Base-by-base conservation (phyloP, 1,140 invertebrate genomes). In the Scaptodrosophila lebanonensis region DNA sequence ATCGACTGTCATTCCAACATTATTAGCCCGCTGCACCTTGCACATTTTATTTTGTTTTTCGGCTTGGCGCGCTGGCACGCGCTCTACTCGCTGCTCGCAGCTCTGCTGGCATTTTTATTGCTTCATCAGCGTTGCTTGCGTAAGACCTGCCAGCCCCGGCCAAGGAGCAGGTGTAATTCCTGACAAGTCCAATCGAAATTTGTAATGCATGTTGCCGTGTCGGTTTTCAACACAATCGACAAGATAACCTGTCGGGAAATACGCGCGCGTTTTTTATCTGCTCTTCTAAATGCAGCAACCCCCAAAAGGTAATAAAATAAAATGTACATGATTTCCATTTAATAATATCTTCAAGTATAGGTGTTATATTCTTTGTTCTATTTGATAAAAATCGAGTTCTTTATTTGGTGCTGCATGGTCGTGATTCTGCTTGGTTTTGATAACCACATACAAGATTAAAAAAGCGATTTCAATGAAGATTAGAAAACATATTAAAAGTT, bases 171-270 rank as follows among this genome's bases (percentile, higher is more conserved):
- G 73, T 79, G 73, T 67, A 75, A 75, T 42, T 62, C 32, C 56
- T 35, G 18, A 11, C 18, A 66, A 66, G 70, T 76, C 47, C 36
- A 62, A 56, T 44, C 57, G 45, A 76, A 76, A 76, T 76, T 68
- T 66, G 71, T 75, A 79, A 82, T 82, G 73, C 75, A 79, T 82
- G 75, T 79, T 65, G 68, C 51, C 56, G 44, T 47, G 58, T 25
- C 36, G 52, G 27, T 22, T 30, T 38, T 54, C 33, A 50, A 52
- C 36, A 49, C 44, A 35, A 58, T 29, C 30, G 9, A 9, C 17
- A 33, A 2, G 42, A n/a, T 27, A 52, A 42, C 16, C 30, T 3
- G 54, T 22, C 15, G 43, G 44, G 33, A 15, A 32, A 40, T 11
- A 40, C 29, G 27, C 27, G 27, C 27, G 9, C 27, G 9, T 29